Evolutionary conservation across 1,140 invertebrate species (phyloP), one percentile per base, ranked within the genome.

Genomic region (Heterodera schachtii): DNA sequence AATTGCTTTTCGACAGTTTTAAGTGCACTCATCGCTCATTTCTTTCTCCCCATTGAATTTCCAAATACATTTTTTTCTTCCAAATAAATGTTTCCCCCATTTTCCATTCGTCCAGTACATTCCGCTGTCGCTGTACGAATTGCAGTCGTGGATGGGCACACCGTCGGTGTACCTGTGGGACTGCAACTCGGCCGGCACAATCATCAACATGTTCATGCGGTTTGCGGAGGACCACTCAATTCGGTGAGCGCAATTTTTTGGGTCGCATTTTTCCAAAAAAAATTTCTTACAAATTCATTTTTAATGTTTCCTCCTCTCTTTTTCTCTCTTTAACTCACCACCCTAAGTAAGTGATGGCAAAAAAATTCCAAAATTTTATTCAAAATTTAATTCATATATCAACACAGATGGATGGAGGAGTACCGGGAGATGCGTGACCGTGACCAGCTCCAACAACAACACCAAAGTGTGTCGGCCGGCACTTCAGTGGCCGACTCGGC

Each of bases 91-190:
- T n/a, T n/a, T n/a, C n/a, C n/a, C n/a, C n/a, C 79, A 8, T 86
- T n/a, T 31, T 83, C 73, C 57, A 41, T 49, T 16, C 44, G 82
- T 86, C 3, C 96, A 99, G 92, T 99, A 99, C 92, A 99, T 99
- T 92, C 98, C 97, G 76, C 92, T 99, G 86, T 98, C 96, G 73
- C 94, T 99, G 64, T 98, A 96, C 91, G 97, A 99, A 92, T 93
- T 99, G 73, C 97, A 99, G 92, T 94, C 94, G 43, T 99, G 97
- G 97, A 98, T 99, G 96, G 96, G 95, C 75, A 94, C 95, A 75
- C 97, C 97, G 7, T 98, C 96, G 67, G 97, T 99, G 81, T 99
- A 98, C 92, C 96, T 99, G 9, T 99, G 98, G 91, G 97, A 99
- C 91, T 99, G 97, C 92, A 97, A 96, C 46, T 98, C 97, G 92